A percentile compares a stretch with the other conserved stretches of the same genome.
Evolutionary conservation across 2,888 invertebrate species (phyloP).

Genomic region (Euzophera pinguis): DNA sequence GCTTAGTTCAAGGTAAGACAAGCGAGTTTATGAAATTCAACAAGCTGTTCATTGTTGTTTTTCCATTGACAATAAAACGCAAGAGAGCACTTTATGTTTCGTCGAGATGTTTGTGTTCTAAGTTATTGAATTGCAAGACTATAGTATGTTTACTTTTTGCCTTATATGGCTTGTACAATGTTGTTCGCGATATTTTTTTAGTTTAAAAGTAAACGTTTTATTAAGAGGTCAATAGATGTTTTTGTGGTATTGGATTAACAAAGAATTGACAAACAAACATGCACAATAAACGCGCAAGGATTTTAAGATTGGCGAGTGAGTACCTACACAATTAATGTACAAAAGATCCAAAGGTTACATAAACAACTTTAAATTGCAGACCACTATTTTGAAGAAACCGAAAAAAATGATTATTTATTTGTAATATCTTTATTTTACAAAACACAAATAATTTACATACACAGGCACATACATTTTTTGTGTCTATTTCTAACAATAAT

Average conservation of each 20-base stretch:
- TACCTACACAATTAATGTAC: too few relatives aligned
- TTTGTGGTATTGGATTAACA: neutral
- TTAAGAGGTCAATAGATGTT: neutral
- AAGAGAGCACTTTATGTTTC: conserved; percentile 20
- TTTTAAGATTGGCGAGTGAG: neutral
- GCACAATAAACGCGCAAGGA: too few relatives aligned
- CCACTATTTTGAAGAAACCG: too few relatives aligned
- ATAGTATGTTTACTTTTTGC: conserved; percentile 5
- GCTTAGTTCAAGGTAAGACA: conserved; percentile 57
- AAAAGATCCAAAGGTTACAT: too few relatives aligned
- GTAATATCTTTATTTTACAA: too few relatives aligned
- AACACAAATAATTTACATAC: too few relatives aligned
- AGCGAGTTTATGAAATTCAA: conserved; percentile 45
- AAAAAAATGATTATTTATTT: too few relatives aligned
- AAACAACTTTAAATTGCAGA: too few relatives aligned
- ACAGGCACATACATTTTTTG: too few relatives aligned
- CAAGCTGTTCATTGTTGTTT: conserved; percentile 44
- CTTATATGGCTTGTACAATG: conserved; percentile 1
- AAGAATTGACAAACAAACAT: too few relatives aligned
- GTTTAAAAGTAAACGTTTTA: neutral
- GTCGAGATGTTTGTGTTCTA: conserved; percentile 16
- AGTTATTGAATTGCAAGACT: conserved; percentile 14
- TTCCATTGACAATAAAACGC: conserved; percentile 38
- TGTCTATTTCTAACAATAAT: too few relatives aligned
- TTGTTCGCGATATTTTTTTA: neutral